Evolutionary conservation across 1,140 invertebrate genomes (phyloP), one percentile per base, ranked within the genome.

Genomic region (Solenopsis fugax): DNA sequence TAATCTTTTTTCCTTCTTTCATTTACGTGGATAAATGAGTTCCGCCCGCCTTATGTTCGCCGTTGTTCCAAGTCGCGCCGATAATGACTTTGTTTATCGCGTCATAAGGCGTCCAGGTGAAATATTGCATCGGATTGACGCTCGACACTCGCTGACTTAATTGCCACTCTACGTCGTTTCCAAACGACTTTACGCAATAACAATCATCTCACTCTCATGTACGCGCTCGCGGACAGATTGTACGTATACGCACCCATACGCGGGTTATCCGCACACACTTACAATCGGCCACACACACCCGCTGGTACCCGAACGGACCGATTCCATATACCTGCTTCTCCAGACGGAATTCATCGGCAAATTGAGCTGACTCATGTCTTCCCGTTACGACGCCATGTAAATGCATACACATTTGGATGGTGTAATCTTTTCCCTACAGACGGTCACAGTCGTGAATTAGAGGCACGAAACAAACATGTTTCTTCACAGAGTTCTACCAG

Each of bases 71-170:
- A 52, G 80, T 82, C 88, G 75, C 72, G 86, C 73, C 88, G 29
- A 64, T 94, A 95, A 95, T 95, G 93, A 94, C 92, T 95, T 95
- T 95, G 94, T 95, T 95, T 94, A 93, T 92, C 87, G 84, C 77
- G 91, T 94, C 93, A 94, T 93, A 94, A 94, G 91, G 91, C 69
- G 87, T 86, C 92, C 93, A 94, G 92, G 92, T 94, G 93, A 93
- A 93, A 90, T 91, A 92, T 91, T 90, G 89, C 89, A 88, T 91
- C 89, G 89, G 89, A 91, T 91, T 80, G 86, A 64, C 67, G 88
- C 52, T 56, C 67, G 69, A 84, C 67, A 73, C 69, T 87, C 54
- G 24, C 48, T 48, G 5, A 52, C n/a, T 82, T 90, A 90, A 90
- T 90, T 90, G 58, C 69, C 76, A 50, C 48, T 62, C 50, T 69